Evolutionary conservation across 2,888 invertebrate species (phyloP).

Genomic region (Pammene fasciana): DNA sequence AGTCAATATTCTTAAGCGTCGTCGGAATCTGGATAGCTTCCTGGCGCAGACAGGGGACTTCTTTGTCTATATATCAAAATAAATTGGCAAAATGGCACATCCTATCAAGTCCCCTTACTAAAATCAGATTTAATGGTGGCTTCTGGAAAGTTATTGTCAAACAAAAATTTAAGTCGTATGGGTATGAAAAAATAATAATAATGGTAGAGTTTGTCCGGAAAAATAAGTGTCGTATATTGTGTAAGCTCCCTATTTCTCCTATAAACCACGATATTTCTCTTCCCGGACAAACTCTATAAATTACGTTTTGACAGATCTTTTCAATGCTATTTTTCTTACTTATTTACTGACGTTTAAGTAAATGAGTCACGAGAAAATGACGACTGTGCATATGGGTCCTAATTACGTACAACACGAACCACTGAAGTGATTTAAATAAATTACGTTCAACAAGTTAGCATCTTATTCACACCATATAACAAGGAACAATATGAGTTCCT

Average conservation of each 20-base stretch:
- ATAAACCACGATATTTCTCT: too few relatives aligned
- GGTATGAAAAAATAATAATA: neutral
- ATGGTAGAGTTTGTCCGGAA: too few relatives aligned
- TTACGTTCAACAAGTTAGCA: slow-evolving; percentile 27
- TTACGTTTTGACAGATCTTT: neutral
- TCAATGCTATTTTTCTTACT: neutral
- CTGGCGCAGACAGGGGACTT: slow-evolving; percentile 67
- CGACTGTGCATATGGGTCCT: slow-evolving; percentile 33
- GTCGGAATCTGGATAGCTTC: slow-evolving; percentile 63
- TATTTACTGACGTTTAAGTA: slow-evolving; percentile 24
- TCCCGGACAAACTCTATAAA: too few relatives aligned
- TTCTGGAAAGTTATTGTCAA: neutral
- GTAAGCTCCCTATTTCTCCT: too few relatives aligned
- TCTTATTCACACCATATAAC: slow-evolving; percentile 33
- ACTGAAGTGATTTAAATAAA: slow-evolving; percentile 40
- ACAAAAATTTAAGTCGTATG: neutral
- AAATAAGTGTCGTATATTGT: too few relatives aligned
- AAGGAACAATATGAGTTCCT: slow-evolving; percentile 23
- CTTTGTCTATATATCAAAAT: slow-evolving; percentile 51
- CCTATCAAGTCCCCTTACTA: slow-evolving; percentile 53
- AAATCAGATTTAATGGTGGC: slow-evolving; percentile 24
- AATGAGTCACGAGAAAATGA: slow-evolving; percentile 36
- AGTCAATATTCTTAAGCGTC: slow-evolving; percentile 51
- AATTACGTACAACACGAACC: slow-evolving; percentile 34
- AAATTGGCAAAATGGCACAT: slow-evolving; percentile 73